Conservation (phyloP, 2,113 vertebrate species). For the Penelope pileata region DNA sequence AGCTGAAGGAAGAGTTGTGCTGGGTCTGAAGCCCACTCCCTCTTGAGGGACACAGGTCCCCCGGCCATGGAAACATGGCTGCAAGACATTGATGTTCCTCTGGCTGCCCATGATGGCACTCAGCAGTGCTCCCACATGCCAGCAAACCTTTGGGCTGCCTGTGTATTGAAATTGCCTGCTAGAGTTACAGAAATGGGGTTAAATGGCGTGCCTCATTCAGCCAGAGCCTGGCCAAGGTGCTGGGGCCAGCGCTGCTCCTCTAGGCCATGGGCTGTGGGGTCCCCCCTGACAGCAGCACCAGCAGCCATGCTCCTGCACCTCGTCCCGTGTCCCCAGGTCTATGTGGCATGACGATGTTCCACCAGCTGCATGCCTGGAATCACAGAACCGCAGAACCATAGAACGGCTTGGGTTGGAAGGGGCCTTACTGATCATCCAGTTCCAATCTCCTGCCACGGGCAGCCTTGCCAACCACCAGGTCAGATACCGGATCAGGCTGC, state of each 20-base stretch:
- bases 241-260: not conserved
- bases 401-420: too few species aligned
- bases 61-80: not conserved
- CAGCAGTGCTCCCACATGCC: not conserved
- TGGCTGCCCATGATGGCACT: accelerated
- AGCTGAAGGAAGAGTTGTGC: not conserved
- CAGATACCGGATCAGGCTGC: too few species aligned
- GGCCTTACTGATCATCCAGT: too few species aligned
- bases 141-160: not conserved
- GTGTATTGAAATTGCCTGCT: not conserved
- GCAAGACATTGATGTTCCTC: accelerated
- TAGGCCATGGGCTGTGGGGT: not conserved
- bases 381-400: too few species aligned
- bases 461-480: too few species aligned
- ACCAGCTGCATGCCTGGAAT: accelerated
- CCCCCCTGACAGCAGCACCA: not conserved
- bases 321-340: accelerated
- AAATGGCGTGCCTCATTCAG: not conserved
- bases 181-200: not conserved
- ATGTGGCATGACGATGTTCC: too few species aligned
- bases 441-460: too few species aligned
- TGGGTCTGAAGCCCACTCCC: not conserved
- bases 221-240: not conserved
- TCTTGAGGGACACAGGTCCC: accelerated
- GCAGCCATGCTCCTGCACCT: accelerated